These are phyloP conservation scores for Drosophila emarginata DNA, from an alignment of 2,888 invertebrate species.

Conservation along the genomic window DNA sequence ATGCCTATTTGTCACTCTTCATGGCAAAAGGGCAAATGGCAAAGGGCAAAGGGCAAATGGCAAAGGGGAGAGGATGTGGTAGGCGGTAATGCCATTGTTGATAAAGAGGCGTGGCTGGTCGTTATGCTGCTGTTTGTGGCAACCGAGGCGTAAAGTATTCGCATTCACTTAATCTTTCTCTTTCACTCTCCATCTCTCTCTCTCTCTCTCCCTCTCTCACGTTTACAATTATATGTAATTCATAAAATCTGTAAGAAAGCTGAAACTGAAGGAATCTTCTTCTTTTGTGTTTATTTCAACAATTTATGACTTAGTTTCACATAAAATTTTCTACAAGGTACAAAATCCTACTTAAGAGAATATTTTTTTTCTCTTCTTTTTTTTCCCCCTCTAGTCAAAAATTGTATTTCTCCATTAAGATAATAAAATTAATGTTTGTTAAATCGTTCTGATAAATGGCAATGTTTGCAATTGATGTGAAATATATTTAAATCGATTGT, in stretches of 20 bases:
- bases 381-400: not conserved
- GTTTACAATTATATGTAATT: constrained; percentile 26
- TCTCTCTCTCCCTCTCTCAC: too few relatives aligned
- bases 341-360: not conserved
- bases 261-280: not conserved
- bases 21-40: not conserved
- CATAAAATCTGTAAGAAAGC: not conserved
- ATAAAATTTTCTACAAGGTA: not conserved
- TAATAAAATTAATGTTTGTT: not conserved
- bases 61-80: not conserved
- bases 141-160: constrained; percentile 56
- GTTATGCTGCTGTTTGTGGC: constrained; percentile 63
- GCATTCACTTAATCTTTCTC: constrained; percentile 33
- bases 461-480: not conserved
- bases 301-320: not conserved
- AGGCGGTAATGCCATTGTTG: not conserved
- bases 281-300: not conserved
- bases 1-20: constrained; percentile 65
- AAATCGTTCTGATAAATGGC: not conserved
- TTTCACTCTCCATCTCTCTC: too few relatives aligned
- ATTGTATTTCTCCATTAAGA: not conserved
- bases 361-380: too few relatives aligned
- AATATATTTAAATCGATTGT: too few relatives aligned
- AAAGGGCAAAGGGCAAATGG: not conserved
- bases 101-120: constrained; percentile 10